phyloP scores from a whole-genome alignment of 1,140 invertebrate species.

The Aporrectodea caliginosa region DNA sequence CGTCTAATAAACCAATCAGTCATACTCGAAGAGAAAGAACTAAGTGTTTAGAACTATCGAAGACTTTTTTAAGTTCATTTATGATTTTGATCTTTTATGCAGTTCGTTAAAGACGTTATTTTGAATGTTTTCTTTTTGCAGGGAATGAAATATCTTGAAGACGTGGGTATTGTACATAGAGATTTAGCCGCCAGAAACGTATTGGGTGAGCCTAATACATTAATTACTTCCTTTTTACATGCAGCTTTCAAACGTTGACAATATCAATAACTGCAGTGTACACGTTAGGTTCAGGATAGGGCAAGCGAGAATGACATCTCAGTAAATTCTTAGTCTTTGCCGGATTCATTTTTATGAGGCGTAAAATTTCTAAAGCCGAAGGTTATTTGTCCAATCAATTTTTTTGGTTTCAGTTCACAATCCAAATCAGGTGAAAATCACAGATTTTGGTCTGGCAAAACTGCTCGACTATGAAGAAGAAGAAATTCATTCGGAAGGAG shows the following conservation, averaged over 20 bases:
- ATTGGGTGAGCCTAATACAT: too few species aligned
- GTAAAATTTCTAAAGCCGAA: neutral
- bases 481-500: slow-evolving; percentile 91
- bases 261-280: slow-evolving; percentile 72
- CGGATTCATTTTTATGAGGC: too few species aligned
- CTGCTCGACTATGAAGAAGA: slow-evolving; percentile 90
- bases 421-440: slow-evolving; percentile 91
- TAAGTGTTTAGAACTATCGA: too few species aligned
- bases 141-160: slow-evolving; percentile 95
- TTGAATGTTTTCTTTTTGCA: slow-evolving; percentile 39
- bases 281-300: neutral
- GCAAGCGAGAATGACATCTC: neutral
- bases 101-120: too few species aligned
- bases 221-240: too few species aligned
- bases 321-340: neutral
- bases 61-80: too few species aligned
- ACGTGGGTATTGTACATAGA: slow-evolving; percentile 86
- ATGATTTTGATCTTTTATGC: too few species aligned
- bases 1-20: too few species aligned
- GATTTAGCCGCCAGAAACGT: slow-evolving; percentile 93
- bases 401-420: slow-evolving; percentile 68
- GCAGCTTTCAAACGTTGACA: too few species aligned
- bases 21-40: too few species aligned
- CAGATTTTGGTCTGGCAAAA: slow-evolving; percentile 96
- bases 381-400: neutral